A percentile compares a stretch with the other conserved stretches of the same genome.
Evolutionary conservation across 30 jellyfish, hydroid and myxozoan species (phyloP).

Genomic region (Hydractinia echinata): DNA sequence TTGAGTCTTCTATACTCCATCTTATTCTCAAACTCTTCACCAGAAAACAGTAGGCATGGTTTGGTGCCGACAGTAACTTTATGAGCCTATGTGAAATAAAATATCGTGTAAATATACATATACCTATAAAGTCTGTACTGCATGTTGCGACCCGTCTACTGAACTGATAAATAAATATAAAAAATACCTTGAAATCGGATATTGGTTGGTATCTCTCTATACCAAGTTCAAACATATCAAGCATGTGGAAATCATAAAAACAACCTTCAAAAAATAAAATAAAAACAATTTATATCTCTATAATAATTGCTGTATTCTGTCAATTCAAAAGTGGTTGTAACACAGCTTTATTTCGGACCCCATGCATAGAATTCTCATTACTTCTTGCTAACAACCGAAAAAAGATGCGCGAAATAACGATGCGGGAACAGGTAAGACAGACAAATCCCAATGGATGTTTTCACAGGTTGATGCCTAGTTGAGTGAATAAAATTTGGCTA

Average conservation of each 20-base stretch:
- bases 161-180: neutral
- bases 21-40: conserved; percentile 67
- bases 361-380: no score
- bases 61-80: conserved; percentile 71
- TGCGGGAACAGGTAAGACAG: neutral
- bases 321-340: neutral
- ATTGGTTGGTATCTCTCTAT: conserved; percentile 51
- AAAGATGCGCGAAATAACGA: neutral
- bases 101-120: no score
- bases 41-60: conserved; percentile 87
- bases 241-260: conserved; percentile 67
- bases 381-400: no score
- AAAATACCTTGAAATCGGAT: conserved; percentile 60
- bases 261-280: conserved; percentile 44
- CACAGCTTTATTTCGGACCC: neutral
- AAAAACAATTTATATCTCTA: no score
- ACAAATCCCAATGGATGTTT: neutral
- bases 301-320: no score
- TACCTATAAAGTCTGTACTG: no score
- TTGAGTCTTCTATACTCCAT: conserved; percentile 64
- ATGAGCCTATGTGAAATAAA: conserved; percentile 35
- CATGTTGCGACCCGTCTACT: no score
- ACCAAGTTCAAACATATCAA: conserved; percentile 88
- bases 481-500: no score
- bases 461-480: no score